phyloP scores from a whole-genome alignment of 2,797 vertebrate species.

The Mormyrops boulengeri region DNA sequence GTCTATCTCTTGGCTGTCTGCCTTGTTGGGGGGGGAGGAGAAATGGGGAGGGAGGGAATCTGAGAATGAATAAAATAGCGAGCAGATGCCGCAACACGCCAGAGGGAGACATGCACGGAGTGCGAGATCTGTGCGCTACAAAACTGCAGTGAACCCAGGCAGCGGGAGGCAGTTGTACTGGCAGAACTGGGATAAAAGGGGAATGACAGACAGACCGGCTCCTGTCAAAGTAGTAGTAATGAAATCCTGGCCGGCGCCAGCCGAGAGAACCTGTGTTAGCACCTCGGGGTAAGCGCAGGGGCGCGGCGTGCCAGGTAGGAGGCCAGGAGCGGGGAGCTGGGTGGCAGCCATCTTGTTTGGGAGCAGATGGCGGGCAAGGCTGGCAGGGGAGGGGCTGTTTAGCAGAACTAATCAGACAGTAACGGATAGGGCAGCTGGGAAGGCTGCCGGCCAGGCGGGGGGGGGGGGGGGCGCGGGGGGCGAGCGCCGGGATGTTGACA shows the following conservation, averaged over 20 bases:
- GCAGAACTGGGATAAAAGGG: constrained; percentile 96
- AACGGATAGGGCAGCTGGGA: constrained; percentile 99
- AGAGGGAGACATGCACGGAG: constrained; percentile 93
- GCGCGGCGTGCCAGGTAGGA: constrained; percentile 81
- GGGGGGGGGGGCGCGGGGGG: constrained; percentile 62
- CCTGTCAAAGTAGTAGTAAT: constrained; percentile 87
- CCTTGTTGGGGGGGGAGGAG: background rate
- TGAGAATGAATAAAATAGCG: constrained; percentile 87
- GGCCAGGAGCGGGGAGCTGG: constrained; percentile 82
- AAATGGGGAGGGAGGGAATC: constrained; percentile 76
- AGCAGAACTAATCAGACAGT: constrained; percentile 99
- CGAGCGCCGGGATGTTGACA: constrained; percentile 88
- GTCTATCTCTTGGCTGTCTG: background rate
- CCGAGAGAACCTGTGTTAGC: constrained; percentile 79
- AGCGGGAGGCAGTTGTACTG: constrained; percentile 96
- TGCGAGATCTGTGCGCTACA: constrained; percentile 97
- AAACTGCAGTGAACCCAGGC: constrained; percentile 99
- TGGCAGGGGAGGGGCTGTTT: constrained; percentile 98
- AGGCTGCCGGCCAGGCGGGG: constrained; percentile 92
- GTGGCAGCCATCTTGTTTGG: constrained; percentile 95
- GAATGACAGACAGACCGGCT: constrained; percentile 80
- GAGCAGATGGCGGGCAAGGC: constrained; percentile 77
- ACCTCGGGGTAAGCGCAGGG: constrained; percentile 78
- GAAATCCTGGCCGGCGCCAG: constrained; percentile 77
- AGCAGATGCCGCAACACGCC: constrained; percentile 99